Percentiles rank a stretch among this genome's conserved stretches.
phyloP scores from a whole-genome alignment of 2,888 invertebrate species.

The Eupeodes luniger region DNA sequence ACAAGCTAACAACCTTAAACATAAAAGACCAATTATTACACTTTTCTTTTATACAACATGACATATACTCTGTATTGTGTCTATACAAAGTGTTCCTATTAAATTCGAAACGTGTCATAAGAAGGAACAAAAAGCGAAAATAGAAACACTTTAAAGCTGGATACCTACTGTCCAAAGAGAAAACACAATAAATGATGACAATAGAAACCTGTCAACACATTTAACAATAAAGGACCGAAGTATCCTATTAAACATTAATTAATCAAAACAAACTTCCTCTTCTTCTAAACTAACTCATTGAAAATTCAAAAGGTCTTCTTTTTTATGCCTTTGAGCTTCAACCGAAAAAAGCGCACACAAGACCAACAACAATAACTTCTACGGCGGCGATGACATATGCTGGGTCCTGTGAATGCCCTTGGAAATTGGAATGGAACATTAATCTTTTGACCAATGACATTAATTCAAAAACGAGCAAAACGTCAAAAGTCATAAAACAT shows the following conservation, averaged over 20 bases:
- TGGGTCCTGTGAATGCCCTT: background rate
- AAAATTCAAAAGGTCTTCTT: slow-evolving; percentile 22
- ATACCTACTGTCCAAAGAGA: background rate
- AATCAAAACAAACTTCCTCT: slow-evolving; percentile 29
- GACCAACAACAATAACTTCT: too few species aligned
- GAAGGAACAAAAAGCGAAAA: background rate
- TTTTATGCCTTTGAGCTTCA: background rate
- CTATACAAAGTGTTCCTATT: background rate
- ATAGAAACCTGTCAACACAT: slow-evolving; percentile 33
- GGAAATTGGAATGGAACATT: slow-evolving; percentile 40
- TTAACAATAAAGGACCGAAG: slow-evolving; percentile 26
- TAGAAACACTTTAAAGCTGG: slow-evolving; percentile 9
- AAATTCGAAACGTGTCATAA: slow-evolving; percentile 15
- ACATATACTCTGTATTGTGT: background rate
- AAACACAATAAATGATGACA: slow-evolving; percentile 21
- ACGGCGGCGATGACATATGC: background rate
- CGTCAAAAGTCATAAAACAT: slow-evolving; percentile 72
- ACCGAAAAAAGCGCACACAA: background rate
- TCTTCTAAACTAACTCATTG: slow-evolving; percentile 23
- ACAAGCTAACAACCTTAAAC: slow-evolving; percentile 12
- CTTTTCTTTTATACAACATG: background rate
- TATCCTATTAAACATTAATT: slow-evolving; percentile 38
- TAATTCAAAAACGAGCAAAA: slow-evolving; percentile 65
- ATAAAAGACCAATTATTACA: slow-evolving; percentile 7
- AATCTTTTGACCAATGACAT: slow-evolving; percentile 69